Conservation (phyloP, 2,113 vertebrate genomes). For the Megaceryle maxima region DNA sequence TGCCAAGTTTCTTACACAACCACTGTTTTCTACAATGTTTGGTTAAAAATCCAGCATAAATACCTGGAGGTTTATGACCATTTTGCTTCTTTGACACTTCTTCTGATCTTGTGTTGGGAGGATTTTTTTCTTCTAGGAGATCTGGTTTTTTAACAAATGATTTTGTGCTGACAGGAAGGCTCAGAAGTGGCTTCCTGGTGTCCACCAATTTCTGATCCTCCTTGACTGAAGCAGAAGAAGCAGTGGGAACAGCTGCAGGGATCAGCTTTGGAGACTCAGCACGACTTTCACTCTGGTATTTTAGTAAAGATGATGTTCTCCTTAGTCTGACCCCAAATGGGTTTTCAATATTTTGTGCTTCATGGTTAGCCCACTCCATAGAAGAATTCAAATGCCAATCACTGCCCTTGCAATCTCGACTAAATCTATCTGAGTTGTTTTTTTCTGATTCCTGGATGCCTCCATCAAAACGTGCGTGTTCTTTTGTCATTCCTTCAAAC, state of each 20-base stretch:
- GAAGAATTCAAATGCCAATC: background rate
- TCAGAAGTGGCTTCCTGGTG: background rate
- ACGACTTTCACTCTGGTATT: conserved; percentile 68
- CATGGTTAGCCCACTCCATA: background rate
- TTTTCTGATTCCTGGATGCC: background rate
- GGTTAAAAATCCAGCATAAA: background rate
- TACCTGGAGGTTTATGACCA: conserved; percentile 63
- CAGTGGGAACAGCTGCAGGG: background rate
- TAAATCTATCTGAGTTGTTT: background rate
- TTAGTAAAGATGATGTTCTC: conserved; percentile 77
- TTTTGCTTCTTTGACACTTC: conserved; percentile 30
- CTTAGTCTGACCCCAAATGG: conserved; percentile 85
- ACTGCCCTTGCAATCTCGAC: background rate
- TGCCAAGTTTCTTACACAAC: background rate
- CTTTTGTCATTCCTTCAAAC: conserved; percentile 38
- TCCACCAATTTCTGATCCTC: background rate
- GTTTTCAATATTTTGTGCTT: conserved; percentile 67
- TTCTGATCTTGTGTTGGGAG: conserved; percentile 35
- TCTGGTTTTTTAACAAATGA: conserved; percentile 61
- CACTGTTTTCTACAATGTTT: background rate
- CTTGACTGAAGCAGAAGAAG: background rate
- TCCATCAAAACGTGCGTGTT: background rate
- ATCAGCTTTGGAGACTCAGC: background rate
- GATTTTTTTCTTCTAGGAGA: conserved; percentile 56
- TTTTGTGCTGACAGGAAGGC: conserved; percentile 40